Percentiles rank a stretch among this genome's conserved stretches.
Evolutionary conservation across 2,888 invertebrate genomes (phyloP).

Genomic region (Ceramica pisi): DNA sequence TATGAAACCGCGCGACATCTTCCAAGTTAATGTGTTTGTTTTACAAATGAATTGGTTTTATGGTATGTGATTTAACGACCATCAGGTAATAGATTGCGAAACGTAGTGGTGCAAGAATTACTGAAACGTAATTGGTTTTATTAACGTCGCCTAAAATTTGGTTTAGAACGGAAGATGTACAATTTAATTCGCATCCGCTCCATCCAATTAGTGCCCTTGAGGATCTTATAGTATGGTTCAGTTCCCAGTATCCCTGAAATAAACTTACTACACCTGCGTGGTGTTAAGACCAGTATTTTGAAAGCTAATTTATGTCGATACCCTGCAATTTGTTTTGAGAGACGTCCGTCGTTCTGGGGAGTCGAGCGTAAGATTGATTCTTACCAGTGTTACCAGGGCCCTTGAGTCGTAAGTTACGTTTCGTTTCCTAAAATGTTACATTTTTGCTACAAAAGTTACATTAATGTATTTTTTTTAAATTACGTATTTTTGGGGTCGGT

Average conservation of each 20-base stretch:
- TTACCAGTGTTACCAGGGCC: too few relatives aligned
- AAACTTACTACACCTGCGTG: constrained; percentile 14
- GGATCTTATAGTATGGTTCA: constrained; percentile 12
- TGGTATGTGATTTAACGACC: constrained; percentile 51
- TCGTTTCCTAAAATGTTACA: too few relatives aligned
- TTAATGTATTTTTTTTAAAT: too few relatives aligned
- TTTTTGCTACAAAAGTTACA: too few relatives aligned
- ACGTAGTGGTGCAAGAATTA: constrained; percentile 7
- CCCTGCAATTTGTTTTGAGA: constrained; percentile 34
- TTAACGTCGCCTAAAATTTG: constrained; percentile 17
- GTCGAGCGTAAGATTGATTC: constrained; percentile 31
- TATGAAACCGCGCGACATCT: constrained; percentile 68
- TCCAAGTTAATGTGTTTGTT: constrained; percentile 59
- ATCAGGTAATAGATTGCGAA: constrained; percentile 29
- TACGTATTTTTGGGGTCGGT: too few relatives aligned
- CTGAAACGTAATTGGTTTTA: constrained; percentile 27
- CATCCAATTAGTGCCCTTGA: constrained; percentile 12
- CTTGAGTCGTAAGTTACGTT: too few relatives aligned
- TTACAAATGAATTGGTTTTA: constrained; percentile 58
- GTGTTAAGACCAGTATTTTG: constrained; percentile 37
- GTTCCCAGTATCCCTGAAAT: constrained; percentile 45
- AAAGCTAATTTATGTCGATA: constrained; percentile 35
- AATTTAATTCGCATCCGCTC: constrained; percentile 18
- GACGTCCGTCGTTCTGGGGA: constrained; percentile 25
- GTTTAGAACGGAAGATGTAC: constrained; percentile 6